These are phyloP conservation scores for Strigops habroptila DNA, from an alignment of 2,113 vertebrate species.

Conservation along the genomic window DNA sequence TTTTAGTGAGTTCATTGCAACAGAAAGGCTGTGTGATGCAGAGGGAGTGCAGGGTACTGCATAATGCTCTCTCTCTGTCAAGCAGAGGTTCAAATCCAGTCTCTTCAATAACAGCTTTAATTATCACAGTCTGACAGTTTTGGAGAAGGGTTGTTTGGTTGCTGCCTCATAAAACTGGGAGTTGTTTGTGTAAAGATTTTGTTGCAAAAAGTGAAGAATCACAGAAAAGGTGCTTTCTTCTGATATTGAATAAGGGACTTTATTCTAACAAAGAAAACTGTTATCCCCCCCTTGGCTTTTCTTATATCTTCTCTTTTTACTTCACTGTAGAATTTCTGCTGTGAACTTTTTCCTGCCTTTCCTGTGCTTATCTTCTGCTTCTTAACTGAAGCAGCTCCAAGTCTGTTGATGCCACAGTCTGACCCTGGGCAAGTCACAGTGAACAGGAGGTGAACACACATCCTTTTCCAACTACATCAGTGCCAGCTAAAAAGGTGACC, in stretches of 20 bases:
- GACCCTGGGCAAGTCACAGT: neutral
- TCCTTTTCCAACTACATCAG: neutral
- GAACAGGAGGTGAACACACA: neutral
- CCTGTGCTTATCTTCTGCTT: neutral
- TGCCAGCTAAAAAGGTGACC: neutral
- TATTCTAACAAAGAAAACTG: neutral
- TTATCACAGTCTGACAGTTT: constrained; percentile 18
- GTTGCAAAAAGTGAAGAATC: neutral
- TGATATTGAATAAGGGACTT: neutral
- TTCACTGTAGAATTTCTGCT: neutral
- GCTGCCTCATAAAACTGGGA: neutral
- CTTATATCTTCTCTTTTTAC: neutral
- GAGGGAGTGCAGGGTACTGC: neutral
- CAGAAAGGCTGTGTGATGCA: neutral
- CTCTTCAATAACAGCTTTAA: neutral
- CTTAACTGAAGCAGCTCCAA: neutral
- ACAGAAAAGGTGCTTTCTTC: neutral
- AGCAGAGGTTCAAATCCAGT: neutral
- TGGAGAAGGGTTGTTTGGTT: neutral
- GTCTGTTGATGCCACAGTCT: neutral
- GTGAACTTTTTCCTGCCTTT: neutral
- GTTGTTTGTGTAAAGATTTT: neutral
- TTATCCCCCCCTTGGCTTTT: neutral
- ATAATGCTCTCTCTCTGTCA: neutral
- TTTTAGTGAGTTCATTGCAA: constrained; percentile 28